These are phyloP conservation scores for Mohoua ochrocephala DNA, from an alignment of 2,113 vertebrate genomes.

Conservation along the genomic window DNA sequence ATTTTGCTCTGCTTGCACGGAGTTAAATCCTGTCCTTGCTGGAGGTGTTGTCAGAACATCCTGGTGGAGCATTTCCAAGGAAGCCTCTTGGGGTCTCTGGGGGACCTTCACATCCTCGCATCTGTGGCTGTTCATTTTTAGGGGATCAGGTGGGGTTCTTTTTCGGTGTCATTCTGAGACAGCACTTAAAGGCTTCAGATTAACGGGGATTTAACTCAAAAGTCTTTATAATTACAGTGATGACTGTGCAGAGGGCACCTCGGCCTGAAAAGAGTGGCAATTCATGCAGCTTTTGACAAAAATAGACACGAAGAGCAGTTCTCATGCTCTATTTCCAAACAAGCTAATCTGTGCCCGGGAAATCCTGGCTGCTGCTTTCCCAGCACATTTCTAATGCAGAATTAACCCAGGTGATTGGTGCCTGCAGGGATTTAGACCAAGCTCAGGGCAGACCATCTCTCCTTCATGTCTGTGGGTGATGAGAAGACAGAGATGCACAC, in stretches of 20 bases:
- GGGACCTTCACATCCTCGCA: not conserved
- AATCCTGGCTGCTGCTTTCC: not conserved
- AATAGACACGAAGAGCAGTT: not conserved
- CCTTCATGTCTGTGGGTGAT: not conserved
- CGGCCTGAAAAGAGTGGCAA: not conserved
- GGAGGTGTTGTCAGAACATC: not conserved
- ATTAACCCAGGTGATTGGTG: not conserved
- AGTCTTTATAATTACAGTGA: not conserved
- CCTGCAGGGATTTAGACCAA: not conserved
- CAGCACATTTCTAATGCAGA: not conserved
- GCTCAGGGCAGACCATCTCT: not conserved
- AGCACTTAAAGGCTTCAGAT: not conserved
- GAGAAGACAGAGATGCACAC: not conserved
- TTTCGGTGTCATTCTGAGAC: not conserved
- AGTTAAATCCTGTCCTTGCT: not conserved
- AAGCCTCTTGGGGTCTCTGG: not conserved
- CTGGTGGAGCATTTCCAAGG: not conserved
- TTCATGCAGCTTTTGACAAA: not conserved
- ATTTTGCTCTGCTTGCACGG: not conserved
- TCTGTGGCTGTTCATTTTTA: not conserved
- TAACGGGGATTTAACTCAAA: not conserved
- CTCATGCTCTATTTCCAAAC: constrained; percentile 1
- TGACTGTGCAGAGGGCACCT: not conserved
- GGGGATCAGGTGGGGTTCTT: not conserved
- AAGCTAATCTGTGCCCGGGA: not conserved